Base-by-base conservation (phyloP, 2,113 vertebrate species). In the Chloropsis hardwickii region DNA sequence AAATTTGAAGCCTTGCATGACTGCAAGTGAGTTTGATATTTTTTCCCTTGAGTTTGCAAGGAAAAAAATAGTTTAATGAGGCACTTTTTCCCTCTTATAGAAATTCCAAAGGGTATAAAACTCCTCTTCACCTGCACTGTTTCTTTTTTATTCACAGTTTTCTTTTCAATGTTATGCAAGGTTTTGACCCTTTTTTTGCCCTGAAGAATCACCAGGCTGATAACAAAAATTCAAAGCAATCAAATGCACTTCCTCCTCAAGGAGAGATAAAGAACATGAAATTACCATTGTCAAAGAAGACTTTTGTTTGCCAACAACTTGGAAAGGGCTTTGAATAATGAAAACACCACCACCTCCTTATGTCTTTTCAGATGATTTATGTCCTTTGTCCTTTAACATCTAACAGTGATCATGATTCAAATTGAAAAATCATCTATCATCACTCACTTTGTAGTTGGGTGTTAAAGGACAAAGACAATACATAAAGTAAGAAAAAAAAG, bases 351-450 rank as follows among this genome's bases (percentile, higher is more conserved):
- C 74, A 86, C 17, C 29, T 89, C 51, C 81, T 76, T 79, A n/a
- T 37, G 78, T 87, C 81, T 96, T 90, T 92, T 92, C 50, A 83
- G 50, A 91, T 96, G 88, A 96, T 97, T 94, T 95, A 95, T 97
- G 92, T 96, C 42, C 51, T 94, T 92, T 92, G 88, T 93, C 87
- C 85, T 94, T 88, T 95, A 86, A 90, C 54, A 51, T 90, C 85
- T 94, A 92, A 76, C 31, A 92, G 58, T 48, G 79, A 88, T 94
- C 82, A 86, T 95, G 81, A 96, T 88, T 96, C 90, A 96, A 92
- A 91, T 2, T 82, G 91, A 96, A 96, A 96, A 95, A 94, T 92
- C 81, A 77, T 92, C 85, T 86, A 62, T 96, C 90, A 93, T 90
- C 45, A 44, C 69, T 93, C 93, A 94, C 91, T 88, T 95, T 95